A percentile compares a stretch with the other conserved stretches of the same genome.
Evolutionary conservation across 2,797 vertebrate genomes (phyloP).

Genomic region (Choloepus didactylus): DNA sequence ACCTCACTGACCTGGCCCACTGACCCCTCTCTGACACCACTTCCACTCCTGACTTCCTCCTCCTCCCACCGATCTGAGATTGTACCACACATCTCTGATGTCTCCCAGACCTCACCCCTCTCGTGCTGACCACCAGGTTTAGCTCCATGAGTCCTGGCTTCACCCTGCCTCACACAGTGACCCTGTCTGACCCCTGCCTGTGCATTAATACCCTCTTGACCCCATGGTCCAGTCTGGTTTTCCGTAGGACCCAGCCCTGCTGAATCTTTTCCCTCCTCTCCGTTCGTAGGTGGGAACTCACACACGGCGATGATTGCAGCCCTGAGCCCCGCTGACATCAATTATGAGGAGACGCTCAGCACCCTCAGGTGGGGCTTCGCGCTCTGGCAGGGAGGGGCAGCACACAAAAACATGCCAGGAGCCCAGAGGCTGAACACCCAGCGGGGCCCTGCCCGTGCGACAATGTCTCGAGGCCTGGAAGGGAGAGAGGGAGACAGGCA

Average conservation of each 20-base stretch:
- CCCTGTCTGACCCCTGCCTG: neutral
- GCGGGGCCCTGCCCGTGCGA: neutral
- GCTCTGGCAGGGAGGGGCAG: neutral
- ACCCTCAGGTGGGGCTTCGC: constrained; percentile 90
- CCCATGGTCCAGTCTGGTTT: neutral
- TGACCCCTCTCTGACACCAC: neutral
- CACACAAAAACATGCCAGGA: neutral
- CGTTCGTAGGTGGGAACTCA: constrained; percentile 93
- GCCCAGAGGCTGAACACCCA: neutral
- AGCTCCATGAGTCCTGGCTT: neutral
- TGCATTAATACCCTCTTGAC: neutral
- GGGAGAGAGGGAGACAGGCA: neutral
- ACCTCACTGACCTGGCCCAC: constrained; percentile 1
- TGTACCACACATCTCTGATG: neutral
- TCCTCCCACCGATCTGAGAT: neutral
- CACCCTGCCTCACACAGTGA: neutral
- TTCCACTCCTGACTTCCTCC: neutral
- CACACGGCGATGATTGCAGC: constrained; percentile 96
- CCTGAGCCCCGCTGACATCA: constrained; percentile 95
- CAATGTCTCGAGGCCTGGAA: neutral
- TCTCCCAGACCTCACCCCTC: neutral
- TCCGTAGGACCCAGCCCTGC: neutral
- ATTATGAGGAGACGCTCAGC: constrained; percentile 96
- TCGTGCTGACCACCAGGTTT: neutral
- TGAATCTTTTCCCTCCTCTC: neutral